phyloP scores from a whole-genome alignment of 1,140 invertebrate species.

The Nomia melanderi region DNA sequence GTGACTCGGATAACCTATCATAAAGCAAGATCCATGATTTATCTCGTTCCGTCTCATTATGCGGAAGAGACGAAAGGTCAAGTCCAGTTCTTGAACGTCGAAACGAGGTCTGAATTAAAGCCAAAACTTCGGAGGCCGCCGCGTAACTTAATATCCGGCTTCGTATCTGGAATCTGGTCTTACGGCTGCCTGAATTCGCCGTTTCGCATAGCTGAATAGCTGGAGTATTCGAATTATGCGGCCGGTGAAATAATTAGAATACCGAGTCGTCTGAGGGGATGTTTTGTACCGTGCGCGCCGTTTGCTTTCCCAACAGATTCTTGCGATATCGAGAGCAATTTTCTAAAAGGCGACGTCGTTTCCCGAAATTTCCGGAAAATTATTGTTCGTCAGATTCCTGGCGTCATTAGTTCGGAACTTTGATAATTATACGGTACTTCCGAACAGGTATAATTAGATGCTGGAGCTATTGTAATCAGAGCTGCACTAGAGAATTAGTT shows the following conservation, averaged over 20 bases:
- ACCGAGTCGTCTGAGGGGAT: not conserved
- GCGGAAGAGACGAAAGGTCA: conserved; percentile 8
- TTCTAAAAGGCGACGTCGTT: not conserved
- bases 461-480: not conserved
- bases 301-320: not conserved
- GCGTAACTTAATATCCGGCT: conserved; percentile 33
- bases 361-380: not conserved
- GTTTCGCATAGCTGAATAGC: conserved; percentile 39
- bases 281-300: not conserved
- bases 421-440: not conserved
- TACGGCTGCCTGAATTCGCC: conserved; percentile 1
- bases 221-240: conserved; percentile 32
- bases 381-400: too few relatives aligned
- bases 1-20: not conserved
- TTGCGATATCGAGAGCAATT: too few relatives aligned
- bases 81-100: conserved; percentile 18
- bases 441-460: not conserved
- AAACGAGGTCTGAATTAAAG: conserved; percentile 35
- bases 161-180: conserved; percentile 27
- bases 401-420: not conserved
- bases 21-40: not conserved
- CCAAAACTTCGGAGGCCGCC: conserved; percentile 3
- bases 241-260: conserved; percentile 39
- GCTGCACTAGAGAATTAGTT: not conserved
- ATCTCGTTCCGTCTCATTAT: conserved; percentile 3